phyloP scores from a whole-genome alignment of 2,113 vertebrate species.

The Suricata suricatta region DNA sequence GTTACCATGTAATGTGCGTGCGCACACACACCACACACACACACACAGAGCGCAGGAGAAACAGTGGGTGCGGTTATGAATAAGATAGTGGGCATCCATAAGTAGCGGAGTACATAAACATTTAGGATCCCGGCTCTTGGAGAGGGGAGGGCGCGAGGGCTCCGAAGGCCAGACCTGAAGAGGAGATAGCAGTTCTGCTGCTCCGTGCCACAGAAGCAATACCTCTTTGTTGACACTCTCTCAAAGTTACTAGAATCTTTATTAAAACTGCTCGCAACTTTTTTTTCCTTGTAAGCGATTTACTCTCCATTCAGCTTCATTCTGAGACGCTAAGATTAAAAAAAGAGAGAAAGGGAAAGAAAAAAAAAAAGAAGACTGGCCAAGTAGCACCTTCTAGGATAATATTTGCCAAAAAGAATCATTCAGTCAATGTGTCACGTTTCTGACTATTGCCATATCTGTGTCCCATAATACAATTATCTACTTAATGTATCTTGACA shows the following conservation, averaged over 20 bases:
- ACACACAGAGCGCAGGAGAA: background rate
- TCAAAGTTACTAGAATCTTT: constrained; percentile 59
- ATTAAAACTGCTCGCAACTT: constrained; percentile 46
- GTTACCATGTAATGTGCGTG: background rate
- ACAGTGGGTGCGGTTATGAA: background rate
- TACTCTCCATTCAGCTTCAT: constrained; percentile 48
- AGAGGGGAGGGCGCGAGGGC: background rate
- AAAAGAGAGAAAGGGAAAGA: background rate
- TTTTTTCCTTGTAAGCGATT: constrained; percentile 61
- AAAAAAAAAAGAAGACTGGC: background rate
- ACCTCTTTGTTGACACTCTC: constrained; percentile 55
- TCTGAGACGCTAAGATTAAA: constrained; percentile 47
- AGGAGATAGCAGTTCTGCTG: background rate
- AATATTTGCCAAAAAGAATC: background rate
- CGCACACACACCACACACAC: background rate
- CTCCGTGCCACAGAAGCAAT: constrained; percentile 21
- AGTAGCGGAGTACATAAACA: background rate
- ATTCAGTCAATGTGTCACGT: background rate
- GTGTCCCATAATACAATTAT: background rate
- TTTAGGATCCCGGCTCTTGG: background rate
- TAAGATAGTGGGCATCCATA: background rate
- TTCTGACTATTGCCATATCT: background rate
- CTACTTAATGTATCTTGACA: background rate
- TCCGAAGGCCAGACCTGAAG: constrained; percentile 7
- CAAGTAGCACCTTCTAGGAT: background rate